A percentile compares a stretch with the other conserved stretches of the same genome.
Conservation (phyloP, 2,888 invertebrate genomes). For the Megalurothrips usitatus region DNA sequence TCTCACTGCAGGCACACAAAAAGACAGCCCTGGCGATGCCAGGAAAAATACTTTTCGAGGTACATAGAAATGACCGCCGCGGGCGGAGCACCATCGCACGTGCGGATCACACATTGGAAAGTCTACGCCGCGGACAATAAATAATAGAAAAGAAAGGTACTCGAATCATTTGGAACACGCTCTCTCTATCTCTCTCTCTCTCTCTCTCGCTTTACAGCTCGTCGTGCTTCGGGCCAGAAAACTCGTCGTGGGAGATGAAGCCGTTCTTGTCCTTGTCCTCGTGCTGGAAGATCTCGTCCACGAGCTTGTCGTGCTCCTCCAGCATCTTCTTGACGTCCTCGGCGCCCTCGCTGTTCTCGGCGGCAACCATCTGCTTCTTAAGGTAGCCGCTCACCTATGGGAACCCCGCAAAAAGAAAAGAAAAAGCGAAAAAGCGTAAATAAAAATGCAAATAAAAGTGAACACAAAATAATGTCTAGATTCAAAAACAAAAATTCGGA, state of each 20-base stretch:
- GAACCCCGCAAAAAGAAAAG: conserved; percentile 29
- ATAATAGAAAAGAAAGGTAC: neutral
- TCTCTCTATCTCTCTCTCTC: too few species aligned
- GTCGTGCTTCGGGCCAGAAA: conserved; percentile 96
- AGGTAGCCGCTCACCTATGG: conserved; percentile 84
- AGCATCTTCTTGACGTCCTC: conserved; percentile 79
- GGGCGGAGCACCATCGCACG: too few species aligned
- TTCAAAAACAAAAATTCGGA: neutral
- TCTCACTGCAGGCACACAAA: neutral
- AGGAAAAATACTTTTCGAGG: conserved; percentile 24
- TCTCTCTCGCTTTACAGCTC: conserved; percentile 71
- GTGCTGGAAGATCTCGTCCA: conserved; percentile 95
- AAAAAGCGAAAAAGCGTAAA: neutral
- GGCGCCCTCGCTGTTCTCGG: conserved; percentile 61
- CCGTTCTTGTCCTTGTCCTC: conserved; percentile 97
- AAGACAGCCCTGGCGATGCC: neutral
- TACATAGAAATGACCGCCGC: conserved; percentile 5
- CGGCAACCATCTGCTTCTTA: conserved; percentile 84
- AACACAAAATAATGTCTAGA: neutral
- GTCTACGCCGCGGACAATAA: neutral
- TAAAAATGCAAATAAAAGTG: conserved; percentile 25
- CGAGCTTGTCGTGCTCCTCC: conserved; percentile 85
- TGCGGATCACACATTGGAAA: too few species aligned
- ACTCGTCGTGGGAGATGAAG: conserved; percentile 91
- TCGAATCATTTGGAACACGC: neutral